Base-by-base conservation (phyloP, 2,888 invertebrate species). In the Scaptomyza polygonia region DNA sequence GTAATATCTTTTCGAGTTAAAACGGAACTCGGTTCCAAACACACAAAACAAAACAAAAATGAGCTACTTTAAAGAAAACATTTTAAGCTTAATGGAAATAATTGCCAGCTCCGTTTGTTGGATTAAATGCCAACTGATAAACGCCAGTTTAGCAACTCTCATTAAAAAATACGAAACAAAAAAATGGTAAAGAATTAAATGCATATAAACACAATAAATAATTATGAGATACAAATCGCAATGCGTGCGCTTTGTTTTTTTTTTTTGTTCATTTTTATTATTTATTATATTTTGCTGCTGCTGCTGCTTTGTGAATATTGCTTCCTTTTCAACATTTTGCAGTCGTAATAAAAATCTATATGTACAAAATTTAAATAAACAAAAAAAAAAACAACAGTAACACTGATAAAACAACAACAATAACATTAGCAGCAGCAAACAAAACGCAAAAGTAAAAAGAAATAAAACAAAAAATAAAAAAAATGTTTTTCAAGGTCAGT, bases 401-500 rank as follows among this genome's bases (percentile, higher is more conserved):
- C 64, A 63, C 52, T 30, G n/a, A 14, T 45, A 21, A 56, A 52
- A n/a, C 52, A 44, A 16, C 72, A 48, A 43, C 43, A 53, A 40
- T 49, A 62, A 61, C 40, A 69, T 48, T 21, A 36, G 30, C 52
- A 58, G 30, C 52, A 58, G 59, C 74, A 74, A 78, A 68, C 72
- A 82, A 79, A 76, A 75, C 63, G 63, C 48, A 72, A 88, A 86
- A 65, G 68, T 67, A 72, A 86, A 86, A 76, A 8, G 79, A 86
- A 79, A 76, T 70, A 86, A 86, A 79, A 76, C 69, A 86, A 86
- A 59, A 76, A 79, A 86, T 74, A 72, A 78, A 82, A 84, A 87
- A 87, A 78, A 48, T 18, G 21, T 71, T 88, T 85, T 88, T 85
- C 85, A 85, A 85, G 85, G 85, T 85, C 88, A 88, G 74, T 71